A percentile compares a stretch with the other conserved stretches of the same genome.
Conservation (phyloP, 1,140 invertebrate species). For the Drosophila auraria region DNA sequence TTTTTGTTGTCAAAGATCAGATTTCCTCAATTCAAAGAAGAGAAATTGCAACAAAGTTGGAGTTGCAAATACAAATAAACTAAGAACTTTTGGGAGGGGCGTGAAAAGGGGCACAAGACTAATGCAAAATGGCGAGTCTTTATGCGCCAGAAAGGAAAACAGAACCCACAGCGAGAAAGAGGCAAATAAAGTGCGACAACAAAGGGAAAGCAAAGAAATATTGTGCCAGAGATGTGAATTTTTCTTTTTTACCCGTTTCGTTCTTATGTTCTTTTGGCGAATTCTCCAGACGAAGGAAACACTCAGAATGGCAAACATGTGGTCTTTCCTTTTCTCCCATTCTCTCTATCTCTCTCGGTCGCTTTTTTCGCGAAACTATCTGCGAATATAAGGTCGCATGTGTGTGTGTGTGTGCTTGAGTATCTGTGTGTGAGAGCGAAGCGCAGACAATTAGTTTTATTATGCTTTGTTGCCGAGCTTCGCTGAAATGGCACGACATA, state of each 20-base stretch:
- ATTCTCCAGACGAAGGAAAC: conserved; percentile 61
- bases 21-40: conserved; percentile 18
- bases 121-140: conserved; percentile 69
- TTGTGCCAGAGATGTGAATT: conserved; percentile 40
- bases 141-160: conserved; percentile 42
- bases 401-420: conserved; percentile 30
- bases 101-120: conserved; percentile 16
- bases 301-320: conserved; percentile 76
- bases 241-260: conserved; percentile 5
- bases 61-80: conserved; percentile 23
- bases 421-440: conserved; percentile 75
- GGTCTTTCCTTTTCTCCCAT: conserved; percentile 38
- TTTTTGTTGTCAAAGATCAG: conserved; percentile 16
- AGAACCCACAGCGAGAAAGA: conserved; percentile 21
- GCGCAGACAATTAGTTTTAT: conserved; percentile 84
- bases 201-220: conserved; percentile 35
- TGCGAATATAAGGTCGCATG: conserved; percentile 10
- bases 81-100: conserved; percentile 1
- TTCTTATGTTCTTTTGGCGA: conserved; percentile 53
- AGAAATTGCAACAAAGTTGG: conserved; percentile 25
- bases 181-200: conserved; percentile 59
- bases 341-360: conserved; percentile 18
- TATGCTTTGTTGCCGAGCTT: conserved; percentile 83
- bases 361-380: conserved; percentile 38
- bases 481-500: conserved; percentile 83